A percentile compares a stretch with the other conserved stretches of the same genome.
phyloP scores from a whole-genome alignment of 2,113 vertebrate species.

The Chionomys nivalis region DNA sequence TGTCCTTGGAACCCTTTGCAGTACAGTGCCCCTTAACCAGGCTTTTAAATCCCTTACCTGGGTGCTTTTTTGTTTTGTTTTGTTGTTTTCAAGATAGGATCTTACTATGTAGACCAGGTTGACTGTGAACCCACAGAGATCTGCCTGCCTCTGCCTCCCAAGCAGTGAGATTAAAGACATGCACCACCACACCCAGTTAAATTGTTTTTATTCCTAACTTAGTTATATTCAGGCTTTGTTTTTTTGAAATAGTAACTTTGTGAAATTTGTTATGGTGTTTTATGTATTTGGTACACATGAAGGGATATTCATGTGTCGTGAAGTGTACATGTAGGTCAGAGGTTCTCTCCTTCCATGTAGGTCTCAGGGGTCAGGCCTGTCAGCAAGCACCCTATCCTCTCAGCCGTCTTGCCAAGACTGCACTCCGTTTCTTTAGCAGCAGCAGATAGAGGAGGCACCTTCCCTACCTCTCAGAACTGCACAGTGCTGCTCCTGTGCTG shows the following conservation, averaged over 20 bases:
- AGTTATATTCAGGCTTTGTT: background rate
- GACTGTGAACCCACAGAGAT: background rate
- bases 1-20: conserved; percentile 5
- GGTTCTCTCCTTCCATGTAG: background rate
- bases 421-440: background rate
- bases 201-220: background rate
- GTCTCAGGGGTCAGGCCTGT: background rate
- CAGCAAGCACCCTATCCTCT: background rate
- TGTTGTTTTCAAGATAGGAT: background rate
- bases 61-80: background rate
- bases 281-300: background rate
- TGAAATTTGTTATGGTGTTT: background rate
- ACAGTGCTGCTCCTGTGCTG: background rate
- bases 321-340: background rate
- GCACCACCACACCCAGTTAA: background rate
- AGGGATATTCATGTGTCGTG: background rate
- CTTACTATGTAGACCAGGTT: background rate
- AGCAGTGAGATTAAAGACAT: background rate
- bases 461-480: background rate
- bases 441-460: background rate
- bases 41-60: background rate
- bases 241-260: background rate
- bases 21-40: background rate
- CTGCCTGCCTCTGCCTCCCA: background rate
- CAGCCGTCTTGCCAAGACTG: background rate